A percentile compares a stretch with the other conserved stretches of the same genome.
Conservation (phyloP, 2,888 invertebrate species). For the Conchocele bisecta region DNA sequence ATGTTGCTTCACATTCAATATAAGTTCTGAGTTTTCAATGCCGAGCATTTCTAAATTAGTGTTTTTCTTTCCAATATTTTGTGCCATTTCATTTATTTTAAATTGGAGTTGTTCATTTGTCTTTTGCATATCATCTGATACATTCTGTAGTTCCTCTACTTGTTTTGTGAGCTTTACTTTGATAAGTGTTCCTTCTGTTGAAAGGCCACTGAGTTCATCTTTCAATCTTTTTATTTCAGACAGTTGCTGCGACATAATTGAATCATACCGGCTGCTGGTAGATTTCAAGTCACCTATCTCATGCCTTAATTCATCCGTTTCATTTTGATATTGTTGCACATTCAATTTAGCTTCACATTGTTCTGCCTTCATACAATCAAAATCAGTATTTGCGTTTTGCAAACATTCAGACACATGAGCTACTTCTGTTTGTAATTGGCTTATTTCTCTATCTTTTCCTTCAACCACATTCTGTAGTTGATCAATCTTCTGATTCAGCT, state of each 20-base stretch:
- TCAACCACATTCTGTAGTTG: constrained; percentile 37
- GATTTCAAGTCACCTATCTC: no score
- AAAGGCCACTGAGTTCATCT: constrained; percentile 40
- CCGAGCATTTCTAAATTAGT: constrained; percentile 9
- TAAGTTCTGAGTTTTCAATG: neutral
- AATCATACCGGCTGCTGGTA: no score
- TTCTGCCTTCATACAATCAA: no score
- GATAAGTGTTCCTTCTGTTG: constrained; percentile 40
- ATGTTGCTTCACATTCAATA: neutral
- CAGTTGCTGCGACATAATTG: no score
- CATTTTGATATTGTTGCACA: no score
- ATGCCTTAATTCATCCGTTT: no score
- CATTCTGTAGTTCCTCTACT: constrained; percentile 7
- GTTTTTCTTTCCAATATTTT: constrained; percentile 18
- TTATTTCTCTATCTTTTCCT: constrained; percentile 33
- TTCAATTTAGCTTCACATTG: no score
- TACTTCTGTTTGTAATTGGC: constrained; percentile 25
- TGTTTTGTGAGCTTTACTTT: constrained; percentile 17
- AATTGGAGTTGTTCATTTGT: constrained; percentile 32
- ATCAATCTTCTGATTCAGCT: constrained; percentile 27
- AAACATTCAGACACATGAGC: constrained; percentile 1
- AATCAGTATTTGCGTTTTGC: no score
- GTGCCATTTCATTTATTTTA: constrained; percentile 17
- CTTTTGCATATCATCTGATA: no score
- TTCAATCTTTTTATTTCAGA: no score